A percentile compares a stretch with the other conserved stretches of the same genome.
Evolutionary conservation across 2,888 invertebrate species (phyloP).

Genomic region (Uloborus plumipes): DNA sequence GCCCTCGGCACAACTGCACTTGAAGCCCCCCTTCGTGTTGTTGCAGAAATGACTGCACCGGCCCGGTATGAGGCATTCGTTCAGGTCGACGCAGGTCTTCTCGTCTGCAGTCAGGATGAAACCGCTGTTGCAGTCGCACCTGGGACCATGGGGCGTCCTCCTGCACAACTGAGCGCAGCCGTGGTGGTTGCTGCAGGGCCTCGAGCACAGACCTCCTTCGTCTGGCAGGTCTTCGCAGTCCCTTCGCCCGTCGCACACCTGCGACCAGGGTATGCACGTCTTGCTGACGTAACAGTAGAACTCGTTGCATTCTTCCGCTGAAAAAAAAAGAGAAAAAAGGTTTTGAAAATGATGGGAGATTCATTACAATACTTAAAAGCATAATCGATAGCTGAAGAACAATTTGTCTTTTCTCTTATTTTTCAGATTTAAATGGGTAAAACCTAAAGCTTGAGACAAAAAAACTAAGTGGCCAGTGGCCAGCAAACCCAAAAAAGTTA

Average conservation of each 20-base stretch:
- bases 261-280: constrained; percentile 58
- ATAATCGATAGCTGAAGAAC: background rate
- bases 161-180: constrained; percentile 75
- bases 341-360: background rate
- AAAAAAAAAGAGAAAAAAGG: background rate
- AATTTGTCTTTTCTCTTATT: too few species aligned
- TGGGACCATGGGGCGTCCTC: constrained; percentile 73
- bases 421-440: too few species aligned
- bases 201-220: constrained; percentile 44
- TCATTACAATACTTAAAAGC: background rate
- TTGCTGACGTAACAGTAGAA: constrained; percentile 18
- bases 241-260: constrained; percentile 75
- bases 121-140: constrained; percentile 85
- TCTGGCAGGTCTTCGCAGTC: constrained; percentile 66
- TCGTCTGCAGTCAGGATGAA: constrained; percentile 82
- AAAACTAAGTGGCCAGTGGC: too few species aligned
- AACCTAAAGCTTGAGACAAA: too few species aligned
- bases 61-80: constrained; percentile 77
- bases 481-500: too few species aligned
- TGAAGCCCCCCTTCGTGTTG: constrained; percentile 71
- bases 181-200: constrained; percentile 74
- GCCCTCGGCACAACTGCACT: constrained; percentile 70
- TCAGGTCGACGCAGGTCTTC: constrained; percentile 82
- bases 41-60: constrained; percentile 72
- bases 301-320: constrained; percentile 29